Conservation (phyloP, 2,888 invertebrate genomes). For the Galeruca laticollis region DNA sequence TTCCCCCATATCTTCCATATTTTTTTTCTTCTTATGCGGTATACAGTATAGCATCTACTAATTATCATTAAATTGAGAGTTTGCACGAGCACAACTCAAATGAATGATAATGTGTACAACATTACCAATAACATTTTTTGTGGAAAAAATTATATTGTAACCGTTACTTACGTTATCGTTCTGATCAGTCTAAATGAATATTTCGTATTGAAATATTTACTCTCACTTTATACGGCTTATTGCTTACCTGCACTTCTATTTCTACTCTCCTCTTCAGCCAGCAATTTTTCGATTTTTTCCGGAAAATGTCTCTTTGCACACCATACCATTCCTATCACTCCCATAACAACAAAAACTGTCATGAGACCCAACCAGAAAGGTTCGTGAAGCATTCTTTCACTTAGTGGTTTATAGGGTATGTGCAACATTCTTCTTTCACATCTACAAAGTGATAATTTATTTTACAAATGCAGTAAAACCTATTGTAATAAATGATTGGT, state of each 20-base stretch:
- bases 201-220: too few species aligned
- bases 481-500: background rate
- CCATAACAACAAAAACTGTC: constrained; percentile 84
- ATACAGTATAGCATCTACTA: too few species aligned
- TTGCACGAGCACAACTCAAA: too few species aligned
- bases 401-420: constrained; percentile 79
- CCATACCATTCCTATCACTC: constrained; percentile 84
- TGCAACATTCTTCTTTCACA: constrained; percentile 79
- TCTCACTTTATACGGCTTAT: background rate
- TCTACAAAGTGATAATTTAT: constrained; percentile 61
- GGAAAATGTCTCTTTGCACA: constrained; percentile 89
- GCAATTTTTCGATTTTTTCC: constrained; percentile 84
- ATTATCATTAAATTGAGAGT: too few species aligned
- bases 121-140: too few species aligned
- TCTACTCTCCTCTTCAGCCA: constrained; percentile 83
- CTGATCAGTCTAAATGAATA: too few species aligned
- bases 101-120: too few species aligned
- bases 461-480: background rate
- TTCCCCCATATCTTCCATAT: too few species aligned
- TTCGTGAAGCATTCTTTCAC: constrained; percentile 86
- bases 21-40: too few species aligned
- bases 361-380: constrained; percentile 92
- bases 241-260: constrained; percentile 69
- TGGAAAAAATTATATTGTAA: too few species aligned
- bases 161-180: too few species aligned